Conservation (phyloP, 2,888 invertebrate genomes). For the Clivina fossor region DNA sequence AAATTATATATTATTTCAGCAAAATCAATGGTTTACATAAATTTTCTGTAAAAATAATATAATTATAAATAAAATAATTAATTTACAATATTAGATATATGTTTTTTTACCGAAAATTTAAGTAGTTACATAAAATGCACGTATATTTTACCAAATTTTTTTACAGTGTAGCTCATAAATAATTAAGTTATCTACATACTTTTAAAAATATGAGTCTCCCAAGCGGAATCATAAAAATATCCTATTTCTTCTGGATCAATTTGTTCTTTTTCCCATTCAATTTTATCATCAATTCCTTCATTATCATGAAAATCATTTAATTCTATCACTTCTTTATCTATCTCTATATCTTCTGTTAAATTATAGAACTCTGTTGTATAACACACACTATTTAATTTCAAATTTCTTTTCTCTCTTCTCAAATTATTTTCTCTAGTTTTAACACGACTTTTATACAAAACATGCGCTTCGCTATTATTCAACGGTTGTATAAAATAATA, state of each 20-base stretch:
- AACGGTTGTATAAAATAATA: slow-evolving; percentile 46
- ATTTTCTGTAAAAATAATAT: too few relatives aligned
- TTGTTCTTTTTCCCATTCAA: slow-evolving; percentile 44
- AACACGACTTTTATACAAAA: slow-evolving; percentile 25
- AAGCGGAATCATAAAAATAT: slow-evolving; percentile 54
- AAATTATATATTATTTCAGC: too few relatives aligned
- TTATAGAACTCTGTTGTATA: slow-evolving; percentile 25
- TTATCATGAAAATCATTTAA: slow-evolving; percentile 25
- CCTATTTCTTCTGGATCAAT: slow-evolving; percentile 51
- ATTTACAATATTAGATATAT: too few relatives aligned
- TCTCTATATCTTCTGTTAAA: slow-evolving; percentile 2
- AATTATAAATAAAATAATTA: too few relatives aligned
- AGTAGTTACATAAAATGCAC: too few relatives aligned
- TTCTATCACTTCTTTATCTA: slow-evolving; percentile 39
- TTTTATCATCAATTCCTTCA: slow-evolving; percentile 28
- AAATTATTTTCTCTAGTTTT: background rate
- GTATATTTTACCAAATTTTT: too few relatives aligned
- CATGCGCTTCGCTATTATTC: slow-evolving; percentile 41
- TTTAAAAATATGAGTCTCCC: slow-evolving; percentile 48
- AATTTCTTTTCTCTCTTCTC: slow-evolving; percentile 7
- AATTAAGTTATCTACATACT: too few relatives aligned
- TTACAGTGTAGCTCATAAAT: too few relatives aligned
- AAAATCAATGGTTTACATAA: too few relatives aligned
- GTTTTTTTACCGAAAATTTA: too few relatives aligned
- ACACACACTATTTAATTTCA: slow-evolving; percentile 18